phyloP scores from a whole-genome alignment of 2,113 vertebrate species.

The Aptenodytes patagonicus region DNA sequence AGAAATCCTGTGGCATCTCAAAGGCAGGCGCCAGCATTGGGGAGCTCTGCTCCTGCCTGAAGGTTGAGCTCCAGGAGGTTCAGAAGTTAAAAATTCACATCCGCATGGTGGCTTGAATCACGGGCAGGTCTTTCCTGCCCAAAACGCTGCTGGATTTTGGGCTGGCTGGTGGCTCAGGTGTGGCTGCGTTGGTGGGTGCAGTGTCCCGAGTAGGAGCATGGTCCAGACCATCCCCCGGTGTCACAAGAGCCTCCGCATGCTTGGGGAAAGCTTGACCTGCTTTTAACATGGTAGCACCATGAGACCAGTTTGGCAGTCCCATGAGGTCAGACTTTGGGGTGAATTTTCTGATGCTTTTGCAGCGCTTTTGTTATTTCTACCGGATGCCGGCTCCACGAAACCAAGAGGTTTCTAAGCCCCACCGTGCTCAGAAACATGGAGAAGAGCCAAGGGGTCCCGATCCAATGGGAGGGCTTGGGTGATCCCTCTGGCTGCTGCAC shows the following conservation, averaged over 20 bases:
- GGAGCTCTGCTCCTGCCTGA: neutral
- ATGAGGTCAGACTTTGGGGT: accelerated
- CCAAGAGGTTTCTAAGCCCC: neutral
- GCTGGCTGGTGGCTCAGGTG: neutral
- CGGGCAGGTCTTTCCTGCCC: neutral
- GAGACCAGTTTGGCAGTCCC: neutral
- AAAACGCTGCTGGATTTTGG: neutral
- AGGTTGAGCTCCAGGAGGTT: neutral
- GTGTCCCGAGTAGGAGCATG: accelerated
- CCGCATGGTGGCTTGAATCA: accelerated
- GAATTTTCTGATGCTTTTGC: neutral
- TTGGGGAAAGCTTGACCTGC: neutral
- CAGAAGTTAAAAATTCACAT: neutral
- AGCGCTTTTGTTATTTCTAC: neutral
- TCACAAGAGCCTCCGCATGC: accelerated
- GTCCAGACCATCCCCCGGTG: neutral
- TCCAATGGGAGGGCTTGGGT: neutral
- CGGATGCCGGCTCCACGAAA: neutral
- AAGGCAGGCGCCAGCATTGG: neutral
- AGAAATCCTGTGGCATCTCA: conserved; percentile 12
- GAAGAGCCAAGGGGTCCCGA: neutral
- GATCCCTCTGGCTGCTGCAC: neutral
- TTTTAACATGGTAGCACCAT: neutral
- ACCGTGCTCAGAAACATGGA: accelerated
- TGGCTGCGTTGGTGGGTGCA: accelerated